Percentiles rank a stretch among this genome's conserved stretches.
These are phyloP conservation scores for Tympanoctomys barrerae DNA, from an alignment of 2,797 vertebrate species.

Conservation along the genomic window DNA sequence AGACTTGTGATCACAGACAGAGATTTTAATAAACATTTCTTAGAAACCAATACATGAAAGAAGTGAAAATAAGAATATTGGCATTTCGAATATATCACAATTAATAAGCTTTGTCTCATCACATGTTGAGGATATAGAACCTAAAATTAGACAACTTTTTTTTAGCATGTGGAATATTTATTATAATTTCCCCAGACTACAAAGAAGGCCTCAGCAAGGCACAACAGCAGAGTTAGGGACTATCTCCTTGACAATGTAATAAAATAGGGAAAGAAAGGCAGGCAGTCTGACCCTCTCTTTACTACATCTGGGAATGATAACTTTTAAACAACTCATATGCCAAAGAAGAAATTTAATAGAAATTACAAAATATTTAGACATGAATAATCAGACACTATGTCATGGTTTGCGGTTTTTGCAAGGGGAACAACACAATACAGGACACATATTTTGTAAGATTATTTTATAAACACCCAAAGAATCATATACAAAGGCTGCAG, in stretches of 20 bases:
- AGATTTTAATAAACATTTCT: constrained; percentile 58
- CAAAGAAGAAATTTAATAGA: background rate
- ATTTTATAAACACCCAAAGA: too few relatives aligned
- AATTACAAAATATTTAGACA: constrained; percentile 39
- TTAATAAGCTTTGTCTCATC: constrained; percentile 32
- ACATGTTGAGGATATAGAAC: background rate
- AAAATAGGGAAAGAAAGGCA: background rate
- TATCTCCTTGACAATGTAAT: background rate
- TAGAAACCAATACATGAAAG: background rate
- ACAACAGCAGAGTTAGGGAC: background rate
- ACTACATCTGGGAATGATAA: background rate
- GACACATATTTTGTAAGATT: too few relatives aligned
- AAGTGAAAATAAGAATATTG: constrained; percentile 41
- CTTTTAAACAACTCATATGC: background rate
- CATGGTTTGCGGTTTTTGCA: too few relatives aligned
- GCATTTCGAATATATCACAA: background rate
- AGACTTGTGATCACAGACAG: background rate
- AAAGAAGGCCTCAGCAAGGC: constrained; percentile 11
- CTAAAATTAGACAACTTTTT: constrained; percentile 17
- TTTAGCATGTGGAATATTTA: constrained; percentile 17
- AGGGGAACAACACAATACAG: too few relatives aligned
- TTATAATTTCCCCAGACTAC: constrained; percentile 36
- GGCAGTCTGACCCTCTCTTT: background rate
- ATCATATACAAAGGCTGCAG: too few relatives aligned
- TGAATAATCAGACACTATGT: background rate